Conservation (phyloP, 2,888 invertebrate species). For the Leptinotarsa juncta region DNA sequence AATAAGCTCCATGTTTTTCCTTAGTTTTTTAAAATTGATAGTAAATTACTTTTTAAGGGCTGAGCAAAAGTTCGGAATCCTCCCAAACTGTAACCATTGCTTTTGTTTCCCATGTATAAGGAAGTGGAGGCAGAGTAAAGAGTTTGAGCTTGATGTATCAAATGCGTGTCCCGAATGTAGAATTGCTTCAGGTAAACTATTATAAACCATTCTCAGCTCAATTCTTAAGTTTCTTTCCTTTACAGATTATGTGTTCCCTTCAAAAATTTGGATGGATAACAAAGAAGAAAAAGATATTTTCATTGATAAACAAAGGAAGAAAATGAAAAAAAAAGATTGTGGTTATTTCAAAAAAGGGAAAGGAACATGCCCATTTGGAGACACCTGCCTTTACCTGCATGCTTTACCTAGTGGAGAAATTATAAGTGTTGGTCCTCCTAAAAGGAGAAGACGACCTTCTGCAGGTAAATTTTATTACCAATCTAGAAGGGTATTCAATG, state of each 20-base stretch:
- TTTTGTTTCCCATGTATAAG: constrained; percentile 53
- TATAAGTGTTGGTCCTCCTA: constrained; percentile 71
- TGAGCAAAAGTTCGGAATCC: constrained; percentile 51
- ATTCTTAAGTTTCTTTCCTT: neutral
- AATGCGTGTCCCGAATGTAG: constrained; percentile 54
- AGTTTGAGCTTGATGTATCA: constrained; percentile 51
- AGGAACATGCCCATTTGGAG: constrained; percentile 85
- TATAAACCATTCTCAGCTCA: no score
- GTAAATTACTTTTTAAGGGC: constrained; percentile 18
- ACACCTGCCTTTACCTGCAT: constrained; percentile 84
- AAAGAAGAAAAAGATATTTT: constrained; percentile 80
- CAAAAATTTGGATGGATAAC: constrained; percentile 80
- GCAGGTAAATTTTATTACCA: constrained; percentile 25
- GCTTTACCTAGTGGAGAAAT: constrained; percentile 78
- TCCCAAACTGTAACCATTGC: constrained; percentile 54
- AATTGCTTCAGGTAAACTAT: constrained; percentile 45
- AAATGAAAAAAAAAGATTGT: constrained; percentile 72
- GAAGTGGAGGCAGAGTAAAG: constrained; percentile 53
- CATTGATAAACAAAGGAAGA: constrained; percentile 76
- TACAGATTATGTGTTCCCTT: constrained; percentile 81
- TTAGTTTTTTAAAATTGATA: no score
- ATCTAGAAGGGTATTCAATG: neutral
- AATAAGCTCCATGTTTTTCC: no score
- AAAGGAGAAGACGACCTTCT: constrained; percentile 39
- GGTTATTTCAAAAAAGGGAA: constrained; percentile 81